A percentile compares a stretch with the other conserved stretches of the same genome.
Evolutionary conservation across 2,797 vertebrate species (phyloP).

Genomic region (Anguilla anguilla): DNA sequence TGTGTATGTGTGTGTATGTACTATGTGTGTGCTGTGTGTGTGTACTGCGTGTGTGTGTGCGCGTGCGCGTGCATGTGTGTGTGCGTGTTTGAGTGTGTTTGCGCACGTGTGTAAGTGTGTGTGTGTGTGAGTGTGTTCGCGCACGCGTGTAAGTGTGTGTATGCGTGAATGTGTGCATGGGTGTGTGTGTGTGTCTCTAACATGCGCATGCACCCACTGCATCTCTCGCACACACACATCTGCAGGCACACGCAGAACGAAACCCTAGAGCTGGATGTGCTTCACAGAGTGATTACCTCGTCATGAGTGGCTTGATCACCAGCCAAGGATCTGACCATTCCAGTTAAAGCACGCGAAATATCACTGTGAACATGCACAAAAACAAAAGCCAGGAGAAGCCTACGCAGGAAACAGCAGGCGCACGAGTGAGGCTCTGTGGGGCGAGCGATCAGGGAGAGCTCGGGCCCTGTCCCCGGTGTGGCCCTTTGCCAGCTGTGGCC

Average conservation of each 20-base stretch:
- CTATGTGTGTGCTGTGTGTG: too few relatives aligned
- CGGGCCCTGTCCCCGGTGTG: neutral
- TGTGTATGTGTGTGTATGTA: neutral
- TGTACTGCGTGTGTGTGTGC: too few relatives aligned
- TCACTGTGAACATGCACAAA: neutral
- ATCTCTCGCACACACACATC: too few relatives aligned
- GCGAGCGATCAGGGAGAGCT: neutral
- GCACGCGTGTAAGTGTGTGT: too few relatives aligned
- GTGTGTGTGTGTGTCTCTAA: neutral
- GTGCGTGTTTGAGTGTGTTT: too few relatives aligned
- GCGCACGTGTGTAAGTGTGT: too few relatives aligned
- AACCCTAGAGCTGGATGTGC: slow-evolving; percentile 8
- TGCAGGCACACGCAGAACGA: neutral
- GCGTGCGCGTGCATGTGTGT: too few relatives aligned
- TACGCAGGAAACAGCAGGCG: neutral
- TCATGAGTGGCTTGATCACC: slow-evolving; percentile 28
- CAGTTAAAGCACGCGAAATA: slow-evolving; percentile 46
- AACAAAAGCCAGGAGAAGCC: neutral
- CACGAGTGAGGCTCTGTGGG: neutral
- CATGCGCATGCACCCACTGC: neutral
- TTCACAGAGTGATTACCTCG: slow-evolving; percentile 18
- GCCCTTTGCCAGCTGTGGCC: neutral
- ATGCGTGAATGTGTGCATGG: too few relatives aligned
- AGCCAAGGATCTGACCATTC: neutral
- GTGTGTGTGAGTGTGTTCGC: too few relatives aligned